These are phyloP conservation scores for Lycodopsis pacificus DNA, from an alignment of 2,797 vertebrate genomes.

Conservation along the genomic window DNA sequence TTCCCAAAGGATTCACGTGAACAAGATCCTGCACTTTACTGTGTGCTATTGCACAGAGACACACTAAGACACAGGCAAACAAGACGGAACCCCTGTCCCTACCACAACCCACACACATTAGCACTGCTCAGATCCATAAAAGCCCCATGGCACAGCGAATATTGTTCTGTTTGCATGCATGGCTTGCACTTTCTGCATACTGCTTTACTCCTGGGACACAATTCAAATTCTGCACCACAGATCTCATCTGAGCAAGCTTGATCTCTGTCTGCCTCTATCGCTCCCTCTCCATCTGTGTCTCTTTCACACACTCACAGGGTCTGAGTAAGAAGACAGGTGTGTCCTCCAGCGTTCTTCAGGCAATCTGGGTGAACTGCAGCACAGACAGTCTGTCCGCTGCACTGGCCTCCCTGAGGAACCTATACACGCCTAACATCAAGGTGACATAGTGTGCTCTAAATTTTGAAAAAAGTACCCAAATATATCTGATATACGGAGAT, in stretches of 20 bases:
- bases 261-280: constrained; percentile 18
- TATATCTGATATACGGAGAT: background rate
- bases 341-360: constrained; percentile 97
- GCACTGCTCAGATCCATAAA: constrained; percentile 42
- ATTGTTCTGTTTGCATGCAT: constrained; percentile 42
- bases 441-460: constrained; percentile 75
- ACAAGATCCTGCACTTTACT: constrained; percentile 17
- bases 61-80: constrained; percentile 15
- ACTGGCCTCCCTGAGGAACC: constrained; percentile 94
- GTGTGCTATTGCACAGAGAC: constrained; percentile 17
- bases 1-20: constrained; percentile 16
- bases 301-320: constrained; percentile 84
- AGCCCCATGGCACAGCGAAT: constrained; percentile 27
- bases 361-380: constrained; percentile 96
- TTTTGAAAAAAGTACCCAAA: constrained; percentile 2
- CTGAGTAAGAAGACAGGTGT: constrained; percentile 96
- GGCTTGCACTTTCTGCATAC: constrained; percentile 28
- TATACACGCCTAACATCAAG: constrained; percentile 99
- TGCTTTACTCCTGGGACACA: constrained; percentile 51
- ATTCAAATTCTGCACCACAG: constrained; percentile 67
- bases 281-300: constrained; percentile 30
- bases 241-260: constrained; percentile 76
- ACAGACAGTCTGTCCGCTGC: constrained; percentile 96
- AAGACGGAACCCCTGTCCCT: constrained; percentile 26
- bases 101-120: constrained; percentile 48